phyloP scores from a whole-genome alignment of 2,888 invertebrate species.

The Timandra comae region DNA sequence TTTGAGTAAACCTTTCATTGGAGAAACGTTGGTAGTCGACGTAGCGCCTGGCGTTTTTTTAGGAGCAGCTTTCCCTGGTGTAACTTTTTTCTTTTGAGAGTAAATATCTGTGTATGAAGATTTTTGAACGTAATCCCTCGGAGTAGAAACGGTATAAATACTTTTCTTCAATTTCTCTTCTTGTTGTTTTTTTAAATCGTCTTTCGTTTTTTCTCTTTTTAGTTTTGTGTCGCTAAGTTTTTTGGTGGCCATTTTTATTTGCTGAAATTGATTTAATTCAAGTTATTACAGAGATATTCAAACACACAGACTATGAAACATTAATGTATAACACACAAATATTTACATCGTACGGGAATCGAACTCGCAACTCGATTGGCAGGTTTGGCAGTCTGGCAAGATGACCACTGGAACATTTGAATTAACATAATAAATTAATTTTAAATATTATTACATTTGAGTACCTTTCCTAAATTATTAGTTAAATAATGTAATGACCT shows the following conservation, averaged over 20 bases:
- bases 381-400: too few species aligned
- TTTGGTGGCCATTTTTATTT: slow-evolving; percentile 34
- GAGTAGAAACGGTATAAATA: slow-evolving; percentile 37
- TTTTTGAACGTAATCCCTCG: slow-evolving; percentile 45
- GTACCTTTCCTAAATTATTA: too few species aligned
- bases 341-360: too few species aligned
- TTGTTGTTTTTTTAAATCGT: slow-evolving; percentile 23
- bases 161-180: slow-evolving; percentile 48
- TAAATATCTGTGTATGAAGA: slow-evolving; percentile 55
- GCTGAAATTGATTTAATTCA: not conserved
- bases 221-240: slow-evolving; percentile 27
- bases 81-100: slow-evolving; percentile 35
- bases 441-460: too few species aligned
- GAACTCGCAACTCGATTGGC: too few species aligned
- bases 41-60: slow-evolving; percentile 34
- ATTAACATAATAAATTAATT: too few species aligned
- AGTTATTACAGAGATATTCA: too few species aligned
- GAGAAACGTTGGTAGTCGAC: slow-evolving; percentile 32
- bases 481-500: too few species aligned
- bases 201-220: slow-evolving; percentile 35
- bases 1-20: slow-evolving; percentile 51
- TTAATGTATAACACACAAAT: too few species aligned
- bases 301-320: too few species aligned
- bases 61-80: slow-evolving; percentile 29
- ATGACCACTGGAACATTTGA: too few species aligned